Conservation (phyloP, 1,140 invertebrate species). For the Brachionus angularis region DNA sequence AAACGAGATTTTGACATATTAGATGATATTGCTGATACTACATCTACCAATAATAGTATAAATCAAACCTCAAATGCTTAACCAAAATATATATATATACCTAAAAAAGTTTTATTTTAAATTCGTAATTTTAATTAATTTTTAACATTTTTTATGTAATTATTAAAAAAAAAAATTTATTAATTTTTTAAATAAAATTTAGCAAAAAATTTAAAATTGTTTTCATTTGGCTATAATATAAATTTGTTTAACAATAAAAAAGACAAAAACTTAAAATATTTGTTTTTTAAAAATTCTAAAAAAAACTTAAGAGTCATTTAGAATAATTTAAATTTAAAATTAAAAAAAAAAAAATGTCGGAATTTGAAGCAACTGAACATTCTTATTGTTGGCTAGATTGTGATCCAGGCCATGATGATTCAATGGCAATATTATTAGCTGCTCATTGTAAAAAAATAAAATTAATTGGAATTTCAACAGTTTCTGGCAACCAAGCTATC, state of each 20-base stretch:
- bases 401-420: conserved; percentile 44
- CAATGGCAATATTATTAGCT: conserved; percentile 30
- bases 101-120: background rate
- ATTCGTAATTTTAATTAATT: too few relatives aligned
- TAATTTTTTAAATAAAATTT: too few relatives aligned
- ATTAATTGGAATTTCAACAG: conserved; percentile 42
- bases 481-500: conserved; percentile 33
- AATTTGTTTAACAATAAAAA: too few relatives aligned
- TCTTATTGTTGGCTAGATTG: conserved; percentile 44
- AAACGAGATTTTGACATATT: conserved; percentile 29
- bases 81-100: background rate
- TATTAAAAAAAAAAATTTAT: too few relatives aligned
- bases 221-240: too few relatives aligned
- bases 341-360: background rate
- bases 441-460: conserved; percentile 13
- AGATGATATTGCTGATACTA: conserved; percentile 31
- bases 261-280: too few relatives aligned
- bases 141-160: too few relatives aligned
- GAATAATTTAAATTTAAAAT: background rate
- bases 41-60: background rate
- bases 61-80: conserved; percentile 20
- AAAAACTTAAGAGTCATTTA: too few relatives aligned
- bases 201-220: too few relatives aligned
- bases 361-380: background rate
- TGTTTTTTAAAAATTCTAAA: too few relatives aligned